Evolutionary conservation across 2,113 vertebrate genomes (phyloP).

Genomic region (Condylura cristata): DNA sequence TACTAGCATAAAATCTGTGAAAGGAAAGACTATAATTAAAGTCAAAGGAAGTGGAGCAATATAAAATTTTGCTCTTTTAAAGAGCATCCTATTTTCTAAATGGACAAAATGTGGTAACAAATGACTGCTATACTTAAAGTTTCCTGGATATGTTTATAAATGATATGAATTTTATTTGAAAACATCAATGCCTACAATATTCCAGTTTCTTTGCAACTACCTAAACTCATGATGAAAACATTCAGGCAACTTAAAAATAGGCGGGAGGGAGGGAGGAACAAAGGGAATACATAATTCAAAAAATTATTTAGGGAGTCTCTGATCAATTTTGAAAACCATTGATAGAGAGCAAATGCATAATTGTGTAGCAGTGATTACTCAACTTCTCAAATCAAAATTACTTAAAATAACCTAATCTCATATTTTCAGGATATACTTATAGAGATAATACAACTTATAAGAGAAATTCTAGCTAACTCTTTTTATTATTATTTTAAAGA

Average conservation of each 20-base stretch:
- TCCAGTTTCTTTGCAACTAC: neutral
- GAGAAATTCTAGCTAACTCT: neutral
- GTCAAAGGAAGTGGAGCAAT: neutral
- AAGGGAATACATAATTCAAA: neutral
- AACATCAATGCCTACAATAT: neutral
- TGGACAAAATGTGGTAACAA: neutral
- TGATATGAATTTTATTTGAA: constrained; percentile 9
- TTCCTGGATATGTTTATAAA: neutral
- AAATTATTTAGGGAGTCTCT: neutral
- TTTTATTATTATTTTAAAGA: too few species aligned
- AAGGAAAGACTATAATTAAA: neutral
- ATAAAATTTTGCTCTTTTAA: constrained; percentile 23
- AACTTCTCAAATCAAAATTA: neutral
- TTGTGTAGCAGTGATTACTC: neutral
- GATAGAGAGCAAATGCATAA: neutral
- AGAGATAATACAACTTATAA: neutral
- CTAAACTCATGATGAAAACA: neutral
- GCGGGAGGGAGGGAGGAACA: neutral
- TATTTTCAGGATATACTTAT: neutral
- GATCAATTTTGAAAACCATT: neutral
- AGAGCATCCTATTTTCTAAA: constrained; percentile 14
- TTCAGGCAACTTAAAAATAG: neutral
- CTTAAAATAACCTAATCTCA: neutral
- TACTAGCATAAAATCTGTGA: neutral
- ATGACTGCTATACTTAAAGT: constrained; percentile 16